phyloP scores from a whole-genome alignment of 2,797 vertebrate genomes.

The Enteromius argenteus region DNA sequence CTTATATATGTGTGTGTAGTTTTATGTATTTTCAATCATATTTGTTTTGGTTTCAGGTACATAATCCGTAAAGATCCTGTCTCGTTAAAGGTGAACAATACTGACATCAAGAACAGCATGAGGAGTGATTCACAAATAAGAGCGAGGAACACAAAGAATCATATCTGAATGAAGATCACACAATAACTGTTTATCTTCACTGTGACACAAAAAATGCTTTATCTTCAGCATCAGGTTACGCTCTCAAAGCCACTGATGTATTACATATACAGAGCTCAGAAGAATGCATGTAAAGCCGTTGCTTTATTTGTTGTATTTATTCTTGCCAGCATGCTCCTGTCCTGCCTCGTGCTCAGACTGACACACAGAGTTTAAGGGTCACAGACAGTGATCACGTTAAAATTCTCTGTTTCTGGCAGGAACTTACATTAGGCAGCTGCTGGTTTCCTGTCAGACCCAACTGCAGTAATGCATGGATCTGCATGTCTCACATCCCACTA shows the following conservation, averaged over 20 bases:
- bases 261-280: not conserved
- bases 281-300: not conserved
- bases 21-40: not conserved
- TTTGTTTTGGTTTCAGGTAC: slow-evolving; percentile 30
- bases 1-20: too few relatives aligned
- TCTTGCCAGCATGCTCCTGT: not conserved
- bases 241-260: not conserved
- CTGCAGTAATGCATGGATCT: not conserved
- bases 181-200: not conserved
- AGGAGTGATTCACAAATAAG: not conserved
- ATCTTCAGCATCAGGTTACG: not conserved
- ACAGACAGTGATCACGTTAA: not conserved
- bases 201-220: not conserved
- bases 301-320: not conserved
- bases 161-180: not conserved
- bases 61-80: slow-evolving; percentile 40
- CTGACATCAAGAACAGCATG: not conserved
- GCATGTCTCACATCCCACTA: not conserved
- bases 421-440: not conserved
- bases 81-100: not conserved
- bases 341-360: not conserved
- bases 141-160: slow-evolving; percentile 8
- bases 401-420: not conserved
- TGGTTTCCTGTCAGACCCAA: not conserved
- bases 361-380: not conserved